A percentile compares a stretch with the other conserved stretches of the same genome.
These are phyloP conservation scores for Cirrhinus mrigala DNA, from an alignment of 2,797 vertebrate species.

Conservation along the genomic window DNA sequence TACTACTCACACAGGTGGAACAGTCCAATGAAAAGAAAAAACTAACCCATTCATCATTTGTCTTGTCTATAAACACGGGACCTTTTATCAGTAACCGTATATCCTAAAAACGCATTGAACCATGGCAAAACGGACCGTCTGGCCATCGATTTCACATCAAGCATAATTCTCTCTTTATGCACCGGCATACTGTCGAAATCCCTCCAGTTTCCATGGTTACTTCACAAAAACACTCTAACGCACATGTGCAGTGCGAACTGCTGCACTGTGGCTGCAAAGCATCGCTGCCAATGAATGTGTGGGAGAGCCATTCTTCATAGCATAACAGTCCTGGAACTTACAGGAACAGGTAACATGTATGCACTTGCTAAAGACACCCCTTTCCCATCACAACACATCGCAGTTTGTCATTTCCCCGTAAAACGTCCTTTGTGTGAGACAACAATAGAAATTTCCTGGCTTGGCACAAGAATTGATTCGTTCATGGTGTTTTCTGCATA, in stretches of 20 bases:
- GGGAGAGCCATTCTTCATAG: constrained; percentile 13
- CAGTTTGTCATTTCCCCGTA: not conserved
- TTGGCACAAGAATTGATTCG: not conserved
- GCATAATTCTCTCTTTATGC: constrained; percentile 40
- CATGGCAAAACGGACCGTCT: constrained; percentile 13
- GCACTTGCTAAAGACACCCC: constrained; percentile 32
- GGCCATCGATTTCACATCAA: constrained; percentile 48
- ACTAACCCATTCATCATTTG: not conserved
- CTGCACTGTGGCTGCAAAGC: constrained; percentile 34
- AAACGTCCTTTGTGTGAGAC: constrained; percentile 18
- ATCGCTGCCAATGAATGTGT: constrained; percentile 22
- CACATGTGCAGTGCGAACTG: constrained; percentile 54
- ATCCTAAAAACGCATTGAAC: constrained; percentile 10
- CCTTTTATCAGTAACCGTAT: not conserved
- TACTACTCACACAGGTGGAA: not conserved
- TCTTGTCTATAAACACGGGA: not conserved
- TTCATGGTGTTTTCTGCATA: constrained; percentile 17
- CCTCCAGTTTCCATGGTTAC: constrained; percentile 65
- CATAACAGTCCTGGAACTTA: not conserved
- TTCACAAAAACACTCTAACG: constrained; percentile 58
- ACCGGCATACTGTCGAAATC: constrained; percentile 47
- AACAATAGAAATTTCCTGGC: constrained; percentile 23
- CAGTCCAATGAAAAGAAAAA: not conserved
- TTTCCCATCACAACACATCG: constrained; percentile 30
- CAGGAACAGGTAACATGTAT: constrained; percentile 33